Conservation (phyloP, 2,888 invertebrate species). For the Prosopocoilus inquinatus region DNA sequence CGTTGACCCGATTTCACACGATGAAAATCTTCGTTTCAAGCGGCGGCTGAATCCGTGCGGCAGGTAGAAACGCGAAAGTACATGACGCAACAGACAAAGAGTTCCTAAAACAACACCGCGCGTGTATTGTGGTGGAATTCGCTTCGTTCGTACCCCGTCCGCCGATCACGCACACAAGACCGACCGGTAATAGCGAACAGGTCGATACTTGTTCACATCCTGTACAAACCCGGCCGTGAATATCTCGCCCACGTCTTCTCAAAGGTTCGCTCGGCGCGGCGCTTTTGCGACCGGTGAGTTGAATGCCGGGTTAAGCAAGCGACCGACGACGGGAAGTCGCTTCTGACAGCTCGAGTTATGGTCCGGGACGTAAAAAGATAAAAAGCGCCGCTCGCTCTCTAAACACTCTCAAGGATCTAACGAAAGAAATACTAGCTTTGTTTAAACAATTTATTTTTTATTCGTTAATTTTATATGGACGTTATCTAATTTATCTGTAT, state of each 20-base stretch:
- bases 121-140: background rate
- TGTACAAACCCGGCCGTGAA: constrained; percentile 5
- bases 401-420: background rate
- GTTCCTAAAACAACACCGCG: background rate
- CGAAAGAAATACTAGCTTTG: background rate
- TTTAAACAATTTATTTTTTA: too few relatives aligned
- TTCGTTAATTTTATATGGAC: too few relatives aligned
- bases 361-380: background rate
- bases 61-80: background rate
- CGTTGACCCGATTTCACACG: too few relatives aligned
- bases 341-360: background rate
- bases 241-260: background rate
- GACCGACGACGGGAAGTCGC: background rate
- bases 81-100: constrained; percentile 3
- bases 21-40: too few relatives aligned
- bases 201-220: constrained; percentile 14
- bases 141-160: constrained; percentile 1
- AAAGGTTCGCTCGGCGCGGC: background rate
- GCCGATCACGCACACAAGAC: background rate
- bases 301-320: background rate
- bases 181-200: constrained; percentile 7
- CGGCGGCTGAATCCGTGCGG: too few relatives aligned
- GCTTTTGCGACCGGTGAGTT: background rate
- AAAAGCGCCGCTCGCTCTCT: background rate
- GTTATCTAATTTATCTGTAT: too few relatives aligned